Base-by-base conservation (phyloP, 2,113 vertebrate genomes). In the Eublepharis macularius region DNA sequence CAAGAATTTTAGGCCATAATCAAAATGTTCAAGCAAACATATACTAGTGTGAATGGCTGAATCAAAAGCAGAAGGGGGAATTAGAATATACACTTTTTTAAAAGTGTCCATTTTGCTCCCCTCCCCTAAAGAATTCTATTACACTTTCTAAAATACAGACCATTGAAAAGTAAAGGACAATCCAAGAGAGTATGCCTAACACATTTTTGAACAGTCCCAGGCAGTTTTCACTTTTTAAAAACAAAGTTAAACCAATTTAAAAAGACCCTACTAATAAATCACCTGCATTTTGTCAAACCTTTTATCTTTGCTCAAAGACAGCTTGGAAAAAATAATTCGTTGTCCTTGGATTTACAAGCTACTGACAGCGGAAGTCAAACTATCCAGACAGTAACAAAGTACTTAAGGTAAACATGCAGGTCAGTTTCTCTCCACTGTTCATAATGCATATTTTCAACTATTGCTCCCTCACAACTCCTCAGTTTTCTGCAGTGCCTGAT, bases 251-350 rank as follows among this genome's bases (percentile, higher is more conserved):
- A 51, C 45, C 83, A 84, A 74, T 94, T 92, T 93, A 93, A 91
- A 92, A 93, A 87, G 92, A 21, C 49, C 43, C 66, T 69, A 51
- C 78, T 93, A 93, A 93, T 94, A 93, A 91, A 95, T 94, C 89
- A 94, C 89, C 90, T 89, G 80, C 92, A 94, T 81, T 95, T 91
- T 90, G 87, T 91, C 91, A 92, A 7, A 1, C 80, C 84, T 86
- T 95, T 95, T 94, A 94, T 95, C 91, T 94, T 90, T 93, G 91
- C 93, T 91, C 93, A 93, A 92, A 94, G 92, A 77, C 83, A 90
- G 81, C 51, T 90, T 90, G 86, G 21, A 6, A 41, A 41, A 65
- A 70, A 89, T 89, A 93, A 91, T 86, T 91, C 92, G 87, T 88
- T 89, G 80, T 94, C 93, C 93, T 92, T 91, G 91, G 91, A 92